phyloP scores from a whole-genome alignment of 1,140 invertebrate genomes.

The Galleria mellonella region DNA sequence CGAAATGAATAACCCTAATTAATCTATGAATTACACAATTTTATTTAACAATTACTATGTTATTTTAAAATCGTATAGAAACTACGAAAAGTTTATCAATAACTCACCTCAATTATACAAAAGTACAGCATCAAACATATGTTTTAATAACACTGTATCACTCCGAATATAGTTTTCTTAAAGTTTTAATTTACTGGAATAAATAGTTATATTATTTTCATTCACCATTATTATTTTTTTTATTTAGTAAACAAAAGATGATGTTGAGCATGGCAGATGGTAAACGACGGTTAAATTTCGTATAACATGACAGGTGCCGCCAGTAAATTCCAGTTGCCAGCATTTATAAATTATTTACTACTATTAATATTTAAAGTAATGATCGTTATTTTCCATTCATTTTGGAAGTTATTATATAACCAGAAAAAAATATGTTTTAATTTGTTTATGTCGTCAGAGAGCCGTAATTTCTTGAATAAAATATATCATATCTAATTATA shows the following conservation, averaged over 20 bases:
- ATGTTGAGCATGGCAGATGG: constrained; percentile 44
- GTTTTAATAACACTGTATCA: too few species aligned
- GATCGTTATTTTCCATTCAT: not conserved
- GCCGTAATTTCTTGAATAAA: too few species aligned
- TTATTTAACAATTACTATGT: too few species aligned
- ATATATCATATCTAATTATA: too few species aligned
- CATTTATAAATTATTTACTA: constrained; percentile 3
- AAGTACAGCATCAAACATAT: not conserved
- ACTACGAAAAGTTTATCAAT: not conserved
- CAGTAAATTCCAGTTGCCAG: constrained; percentile 11
- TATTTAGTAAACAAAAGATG: constrained; percentile 29
- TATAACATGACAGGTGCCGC: constrained; percentile 23
- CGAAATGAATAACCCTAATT: too few species aligned
- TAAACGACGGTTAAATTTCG: constrained; percentile 22
- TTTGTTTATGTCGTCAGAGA: too few species aligned
- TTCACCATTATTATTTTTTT: constrained; percentile 28
- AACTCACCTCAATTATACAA: not conserved
- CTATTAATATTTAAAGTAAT: not conserved
- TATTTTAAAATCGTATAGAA: not conserved
- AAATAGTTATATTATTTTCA: constrained; percentile 21
- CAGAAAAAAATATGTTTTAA: too few species aligned
- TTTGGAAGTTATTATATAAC: too few species aligned
- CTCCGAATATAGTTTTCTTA: constrained; percentile 1
- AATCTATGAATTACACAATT: too few species aligned
- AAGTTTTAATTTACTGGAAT: constrained; percentile 4